These are phyloP conservation scores for Argyresthia albistria DNA, from an alignment of 2,888 invertebrate genomes.

Conservation along the genomic window DNA sequence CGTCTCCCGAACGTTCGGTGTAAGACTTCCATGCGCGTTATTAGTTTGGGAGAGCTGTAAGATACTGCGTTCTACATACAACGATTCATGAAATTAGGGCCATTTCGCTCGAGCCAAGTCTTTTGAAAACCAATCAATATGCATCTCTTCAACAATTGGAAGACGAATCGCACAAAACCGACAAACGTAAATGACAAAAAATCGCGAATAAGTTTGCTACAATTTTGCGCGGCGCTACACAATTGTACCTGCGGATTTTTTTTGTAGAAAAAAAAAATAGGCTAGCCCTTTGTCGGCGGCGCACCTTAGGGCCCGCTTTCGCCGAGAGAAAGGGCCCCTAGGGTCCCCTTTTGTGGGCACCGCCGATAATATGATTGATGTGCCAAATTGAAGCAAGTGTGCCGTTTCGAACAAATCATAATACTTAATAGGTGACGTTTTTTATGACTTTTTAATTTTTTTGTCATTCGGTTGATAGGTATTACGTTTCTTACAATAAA, in stretches of 20 bases:
- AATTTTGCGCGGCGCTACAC: no score
- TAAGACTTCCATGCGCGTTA: no score
- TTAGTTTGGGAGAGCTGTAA: no score
- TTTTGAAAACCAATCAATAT: no score
- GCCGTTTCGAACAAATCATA: not conserved
- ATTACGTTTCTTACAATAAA: no score
- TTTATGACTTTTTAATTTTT: not conserved
- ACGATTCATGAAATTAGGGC: no score
- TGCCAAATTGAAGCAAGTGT: conserved; percentile 6
- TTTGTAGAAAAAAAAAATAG: not conserved
- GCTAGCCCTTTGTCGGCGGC: not conserved
- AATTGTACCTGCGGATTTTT: no score
- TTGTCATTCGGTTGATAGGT: no score
- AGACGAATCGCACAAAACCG: not conserved
- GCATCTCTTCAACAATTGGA: no score
- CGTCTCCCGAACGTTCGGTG: no score
- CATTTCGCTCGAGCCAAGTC: no score
- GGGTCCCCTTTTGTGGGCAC: not conserved
- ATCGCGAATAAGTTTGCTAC: not conserved
- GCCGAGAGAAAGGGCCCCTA: not conserved
- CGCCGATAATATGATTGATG: conserved; percentile 13
- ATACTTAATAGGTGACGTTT: not conserved
- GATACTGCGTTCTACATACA: no score
- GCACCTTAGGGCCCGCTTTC: not conserved
- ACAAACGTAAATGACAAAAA: not conserved